Conservation (phyloP, 1,140 invertebrate species). For the Eufriesea mexicana region DNA sequence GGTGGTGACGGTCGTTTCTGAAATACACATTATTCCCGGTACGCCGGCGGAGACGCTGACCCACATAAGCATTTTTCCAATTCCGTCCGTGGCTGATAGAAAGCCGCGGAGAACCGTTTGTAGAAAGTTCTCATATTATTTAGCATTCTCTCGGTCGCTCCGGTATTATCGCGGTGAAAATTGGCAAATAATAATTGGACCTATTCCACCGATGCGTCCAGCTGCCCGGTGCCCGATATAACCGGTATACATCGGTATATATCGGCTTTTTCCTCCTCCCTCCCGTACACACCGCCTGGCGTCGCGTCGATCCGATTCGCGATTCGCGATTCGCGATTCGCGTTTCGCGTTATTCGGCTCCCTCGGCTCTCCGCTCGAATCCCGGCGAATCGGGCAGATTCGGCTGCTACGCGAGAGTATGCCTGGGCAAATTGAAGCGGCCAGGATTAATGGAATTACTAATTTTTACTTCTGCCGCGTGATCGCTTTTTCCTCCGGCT, state of each 20-base stretch:
- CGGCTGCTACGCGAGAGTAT: not conserved
- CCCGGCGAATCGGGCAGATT: not conserved
- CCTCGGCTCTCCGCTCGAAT: too few relatives aligned
- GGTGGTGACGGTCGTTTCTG: constrained; percentile 65
- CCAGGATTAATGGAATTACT: constrained; percentile 42
- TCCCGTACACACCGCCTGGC: not conserved
- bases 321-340: not conserved
- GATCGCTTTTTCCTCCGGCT: constrained; percentile 14
- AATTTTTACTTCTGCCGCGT: constrained; percentile 31
- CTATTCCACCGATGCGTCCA: constrained; percentile 34
- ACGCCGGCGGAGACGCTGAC: constrained; percentile 67
- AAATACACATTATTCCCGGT: constrained; percentile 74
- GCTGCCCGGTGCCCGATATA: not conserved
- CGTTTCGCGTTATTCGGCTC: not conserved
- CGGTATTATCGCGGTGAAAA: constrained; percentile 72
- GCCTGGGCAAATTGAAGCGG: constrained; percentile 29
- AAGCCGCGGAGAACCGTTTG: constrained; percentile 72
- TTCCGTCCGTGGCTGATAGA: constrained; percentile 76
- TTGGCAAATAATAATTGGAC: constrained; percentile 78
- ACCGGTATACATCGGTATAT: not conserved
- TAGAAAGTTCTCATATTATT: constrained; percentile 81
- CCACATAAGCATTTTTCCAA: constrained; percentile 79
- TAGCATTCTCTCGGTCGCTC: constrained; percentile 72
- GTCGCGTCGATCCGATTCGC: not conserved
- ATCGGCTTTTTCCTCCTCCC: not conserved